phyloP scores from a whole-genome alignment of 2,113 vertebrate species.

The Callocephalon fimbriatum region DNA sequence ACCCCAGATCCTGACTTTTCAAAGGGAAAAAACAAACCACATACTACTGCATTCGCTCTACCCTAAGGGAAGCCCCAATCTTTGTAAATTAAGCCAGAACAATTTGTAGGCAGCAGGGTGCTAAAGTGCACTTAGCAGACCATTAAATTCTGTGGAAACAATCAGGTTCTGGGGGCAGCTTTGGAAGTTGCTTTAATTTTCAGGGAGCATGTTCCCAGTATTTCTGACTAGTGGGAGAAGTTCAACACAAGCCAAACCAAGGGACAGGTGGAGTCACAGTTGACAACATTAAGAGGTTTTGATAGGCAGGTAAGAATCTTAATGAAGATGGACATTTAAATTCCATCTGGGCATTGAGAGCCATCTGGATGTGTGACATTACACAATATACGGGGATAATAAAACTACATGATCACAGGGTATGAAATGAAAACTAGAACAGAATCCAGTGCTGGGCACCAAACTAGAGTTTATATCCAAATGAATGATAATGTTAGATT shows the following conservation, averaged over 20 bases:
- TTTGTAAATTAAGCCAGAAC: not conserved
- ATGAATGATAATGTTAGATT: not conserved
- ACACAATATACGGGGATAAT: not conserved
- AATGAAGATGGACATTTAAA: not conserved
- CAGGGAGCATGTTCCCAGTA: not conserved
- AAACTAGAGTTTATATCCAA: not conserved
- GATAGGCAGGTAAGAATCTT: not conserved
- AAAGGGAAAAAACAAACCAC: not conserved
- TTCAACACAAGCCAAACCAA: not conserved
- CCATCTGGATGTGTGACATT: not conserved
- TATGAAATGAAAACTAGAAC: not conserved
- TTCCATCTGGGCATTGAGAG: not conserved
- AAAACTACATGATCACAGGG: not conserved
- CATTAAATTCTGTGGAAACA: not conserved
- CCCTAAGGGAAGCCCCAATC: not conserved
- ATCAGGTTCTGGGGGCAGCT: not conserved
- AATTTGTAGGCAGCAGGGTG: not conserved
- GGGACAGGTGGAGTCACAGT: not conserved
- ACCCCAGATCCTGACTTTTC: not conserved
- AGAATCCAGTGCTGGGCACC: not conserved
- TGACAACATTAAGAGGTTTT: not conserved
- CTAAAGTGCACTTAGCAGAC: not conserved
- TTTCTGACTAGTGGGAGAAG: not conserved
- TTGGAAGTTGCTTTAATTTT: not conserved
- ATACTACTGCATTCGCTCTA: not conserved